Evolutionary conservation across 1,140 invertebrate genomes (phyloP).

Genomic region (Zaprionus tsacasi): DNA sequence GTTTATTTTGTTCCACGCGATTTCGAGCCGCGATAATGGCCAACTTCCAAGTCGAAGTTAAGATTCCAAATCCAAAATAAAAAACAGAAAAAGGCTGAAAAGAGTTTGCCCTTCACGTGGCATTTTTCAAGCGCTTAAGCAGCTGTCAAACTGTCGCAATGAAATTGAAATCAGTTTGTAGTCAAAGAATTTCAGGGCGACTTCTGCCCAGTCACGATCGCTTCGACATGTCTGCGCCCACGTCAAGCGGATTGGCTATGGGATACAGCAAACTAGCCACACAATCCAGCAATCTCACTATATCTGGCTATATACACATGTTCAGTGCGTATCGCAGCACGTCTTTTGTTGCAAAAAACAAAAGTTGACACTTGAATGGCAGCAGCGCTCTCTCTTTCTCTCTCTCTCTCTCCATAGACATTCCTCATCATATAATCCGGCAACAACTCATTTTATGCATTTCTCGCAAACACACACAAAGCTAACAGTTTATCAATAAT

Average conservation of each 20-base stretch:
- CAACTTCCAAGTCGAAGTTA: slow-evolving; percentile 11
- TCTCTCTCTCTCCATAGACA: background rate
- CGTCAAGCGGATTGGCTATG: slow-evolving; percentile 62
- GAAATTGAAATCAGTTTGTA: slow-evolving; percentile 41
- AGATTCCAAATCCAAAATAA: background rate
- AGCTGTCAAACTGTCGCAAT: slow-evolving; percentile 67
- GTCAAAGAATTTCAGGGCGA: slow-evolving; percentile 1
- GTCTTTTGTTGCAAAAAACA: slow-evolving; percentile 53
- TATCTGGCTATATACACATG: slow-evolving; percentile 31
- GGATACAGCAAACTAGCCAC: slow-evolving; percentile 10
- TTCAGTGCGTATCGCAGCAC: slow-evolving; percentile 15
- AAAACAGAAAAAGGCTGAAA: background rate
- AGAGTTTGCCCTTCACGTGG: slow-evolving; percentile 26
- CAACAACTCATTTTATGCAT: slow-evolving; percentile 47
- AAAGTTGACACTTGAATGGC: slow-evolving; percentile 75
- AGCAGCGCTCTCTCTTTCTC: slow-evolving; percentile 4
- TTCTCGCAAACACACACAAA: slow-evolving; percentile 15
- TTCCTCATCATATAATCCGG: slow-evolving; percentile 25
- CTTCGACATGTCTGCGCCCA: slow-evolving; percentile 65
- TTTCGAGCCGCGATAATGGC: slow-evolving; percentile 40
- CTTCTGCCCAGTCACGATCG: slow-evolving; percentile 45
- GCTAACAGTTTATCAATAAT: no score
- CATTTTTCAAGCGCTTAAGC: slow-evolving; percentile 61
- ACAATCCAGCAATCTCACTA: background rate
- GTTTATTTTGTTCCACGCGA: slow-evolving; percentile 38